Evolutionary conservation across 2,113 vertebrate species (phyloP), one percentile per base, ranked within the genome.

Genomic region (Chunga burmeisteri): DNA sequence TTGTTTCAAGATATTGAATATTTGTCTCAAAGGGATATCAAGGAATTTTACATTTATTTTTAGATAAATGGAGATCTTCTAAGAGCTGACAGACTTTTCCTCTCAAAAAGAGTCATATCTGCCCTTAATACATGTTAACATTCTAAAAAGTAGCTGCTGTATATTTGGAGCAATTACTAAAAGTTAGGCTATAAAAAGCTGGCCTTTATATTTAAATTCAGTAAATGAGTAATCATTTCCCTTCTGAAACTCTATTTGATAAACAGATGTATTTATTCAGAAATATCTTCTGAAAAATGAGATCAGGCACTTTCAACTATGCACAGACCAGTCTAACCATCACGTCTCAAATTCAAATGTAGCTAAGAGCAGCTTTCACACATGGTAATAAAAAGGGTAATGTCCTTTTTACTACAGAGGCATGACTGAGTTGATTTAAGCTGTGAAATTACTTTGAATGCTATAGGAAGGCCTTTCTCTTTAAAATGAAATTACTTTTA

Each of bases 391-490:
- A 93, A 90, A 86, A 81, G 68, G 42, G 66, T 67, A 93, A 95
- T 34, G 67, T 19, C 29, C 30, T 75, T 47, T 78, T 68, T 88
- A 72, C 47, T 85, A 85, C 14, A 91, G 61, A 96, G 90, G 89
- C 34, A 13, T 77, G 90, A 94, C 78, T n/a, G 78, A 91, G 80
- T 56, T 81, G 5, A 87, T 94, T 95, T 61, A 81, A 85, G 16
- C 53, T 75, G 85, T 93, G 88, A 96, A 92, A 95, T 82, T 82
- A 81, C 49, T 95, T 87, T 22, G 40, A 93, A 72, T 46, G 53
- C 65, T 75, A 26, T 4, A 68, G 56, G 40, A 91, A 96, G 30
- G 53, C 34, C 38, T 53, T 91, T 46, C 59, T 85, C 73, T 73
- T 88, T 19, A 82, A 93, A 94, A 85, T 16, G 4, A 86, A 91